Evolutionary conservation across 2,888 invertebrate species (phyloP), one percentile per base, ranked within the genome.

Genomic region (Pecten maximus): DNA sequence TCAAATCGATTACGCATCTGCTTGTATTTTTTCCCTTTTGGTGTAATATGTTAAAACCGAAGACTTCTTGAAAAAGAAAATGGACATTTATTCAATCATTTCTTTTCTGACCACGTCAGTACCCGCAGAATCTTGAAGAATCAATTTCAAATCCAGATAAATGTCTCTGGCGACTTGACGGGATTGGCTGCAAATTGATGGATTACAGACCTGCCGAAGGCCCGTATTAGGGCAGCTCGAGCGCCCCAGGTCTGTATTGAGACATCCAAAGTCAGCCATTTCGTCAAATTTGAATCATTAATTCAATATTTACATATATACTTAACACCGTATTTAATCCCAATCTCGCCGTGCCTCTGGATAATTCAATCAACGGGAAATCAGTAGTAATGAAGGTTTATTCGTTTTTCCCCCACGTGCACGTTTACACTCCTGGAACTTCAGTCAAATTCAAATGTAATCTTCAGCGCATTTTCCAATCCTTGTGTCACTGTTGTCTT

Each of bases 81-180:
- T 16, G 16, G 16, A 16, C 19, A 50, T 8, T 50, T 16, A 50
- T 16, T 8, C 16, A 54, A 2, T n/a, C 23, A 54, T 54, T 54
- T 6, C 19, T 19, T 54, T 50, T 54, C 2, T 8, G 8, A n/a
- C 54, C 23, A 54, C 19, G 19, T 19, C n/a, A 54, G 23, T 54
- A 54, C 54, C 54, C 54, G n/a, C 23, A 54, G 54, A 1, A n/a
- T 54, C 54, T n/a, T 19, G 23, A 23, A 19, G 23, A 54, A 54
- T 54, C 54, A 54, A 54, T 54, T 54, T 54, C 54, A 54, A 54
- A 54, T n/a, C 54, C n/a, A 19, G 54, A 54, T n/a, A 54, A 54
- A 54, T 54, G 54, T 54, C 23, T 54, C 23, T 54, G 54, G 16
- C n/a, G 54, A 54, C 54, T 54, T 8, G 2, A 54, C 19, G n/a